Evolutionary conservation across 2,888 invertebrate species (phyloP).

Genomic region (Gandaritis pyraliata): DNA sequence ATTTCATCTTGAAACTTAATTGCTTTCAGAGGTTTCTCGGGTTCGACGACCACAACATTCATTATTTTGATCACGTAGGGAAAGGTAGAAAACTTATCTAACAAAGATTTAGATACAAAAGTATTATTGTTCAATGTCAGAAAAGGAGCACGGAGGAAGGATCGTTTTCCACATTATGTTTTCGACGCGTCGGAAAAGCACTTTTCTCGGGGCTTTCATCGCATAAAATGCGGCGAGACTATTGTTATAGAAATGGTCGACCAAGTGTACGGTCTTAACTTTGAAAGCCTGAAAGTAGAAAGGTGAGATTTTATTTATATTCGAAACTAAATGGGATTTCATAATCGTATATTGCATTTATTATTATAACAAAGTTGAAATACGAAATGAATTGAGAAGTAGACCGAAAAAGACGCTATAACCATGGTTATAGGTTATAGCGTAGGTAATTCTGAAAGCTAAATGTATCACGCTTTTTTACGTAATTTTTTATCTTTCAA

Average conservation of each 20-base stretch:
- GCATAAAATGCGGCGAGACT: constrained; percentile 8
- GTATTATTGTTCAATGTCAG: constrained; percentile 10
- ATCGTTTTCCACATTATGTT: constrained; percentile 14
- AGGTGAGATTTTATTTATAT: constrained; percentile 1
- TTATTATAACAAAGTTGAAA: neutral
- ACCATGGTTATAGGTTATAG: too few relatives aligned
- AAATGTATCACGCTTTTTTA: too few relatives aligned
- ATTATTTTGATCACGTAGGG: neutral
- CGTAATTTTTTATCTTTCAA: too few relatives aligned
- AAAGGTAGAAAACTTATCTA: constrained; percentile 1
- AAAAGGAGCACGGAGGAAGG: constrained; percentile 6
- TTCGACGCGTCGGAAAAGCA: constrained; percentile 18
- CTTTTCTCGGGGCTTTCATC: constrained; percentile 18
- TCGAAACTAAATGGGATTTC: neutral
- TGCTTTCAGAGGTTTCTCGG: neutral
- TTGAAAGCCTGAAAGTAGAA: constrained; percentile 4
- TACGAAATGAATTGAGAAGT: neutral
- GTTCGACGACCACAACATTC: constrained; percentile 3
- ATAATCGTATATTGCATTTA: neutral
- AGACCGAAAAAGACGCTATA: too few relatives aligned
- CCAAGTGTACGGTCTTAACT: constrained; percentile 7
- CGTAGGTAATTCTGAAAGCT: too few relatives aligned
- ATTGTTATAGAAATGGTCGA: constrained; percentile 15
- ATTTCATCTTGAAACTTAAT: neutral
- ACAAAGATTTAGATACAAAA: constrained; percentile 13